A percentile compares a stretch with the other conserved stretches of the same genome.
These are phyloP conservation scores for Zaprionus lineosus DNA, from an alignment of 2,888 invertebrate species.

Conservation along the genomic window DNA sequence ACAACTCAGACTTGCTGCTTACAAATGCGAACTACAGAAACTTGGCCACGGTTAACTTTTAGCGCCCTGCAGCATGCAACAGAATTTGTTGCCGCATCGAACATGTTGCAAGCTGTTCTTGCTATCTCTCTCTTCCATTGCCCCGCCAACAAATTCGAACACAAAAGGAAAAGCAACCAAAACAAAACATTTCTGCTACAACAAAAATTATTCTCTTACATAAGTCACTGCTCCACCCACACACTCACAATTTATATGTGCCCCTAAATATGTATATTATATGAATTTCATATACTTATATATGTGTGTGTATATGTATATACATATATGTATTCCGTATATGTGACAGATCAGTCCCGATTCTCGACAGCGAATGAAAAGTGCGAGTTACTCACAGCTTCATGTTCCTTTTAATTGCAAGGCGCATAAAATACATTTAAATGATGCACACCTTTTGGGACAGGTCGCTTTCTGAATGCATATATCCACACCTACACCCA, in stretches of 20 bases:
- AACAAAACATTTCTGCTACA: slow-evolving; percentile 22
- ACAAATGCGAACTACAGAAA: slow-evolving; percentile 50
- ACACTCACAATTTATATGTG: slow-evolving; percentile 30
- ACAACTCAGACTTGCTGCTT: slow-evolving; percentile 52
- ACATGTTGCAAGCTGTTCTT: slow-evolving; percentile 60
- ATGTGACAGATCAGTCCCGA: slow-evolving; percentile 43
- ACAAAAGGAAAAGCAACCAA: slow-evolving; percentile 13
- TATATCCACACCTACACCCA: no score
- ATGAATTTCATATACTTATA: neutral
- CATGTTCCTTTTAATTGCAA: slow-evolving; percentile 61
- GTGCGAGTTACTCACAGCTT: slow-evolving; percentile 33
- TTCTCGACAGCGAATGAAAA: slow-evolving; percentile 63
- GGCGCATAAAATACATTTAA: slow-evolving; percentile 39
- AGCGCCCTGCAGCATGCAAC: slow-evolving; percentile 55
- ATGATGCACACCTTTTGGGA: slow-evolving; percentile 37
- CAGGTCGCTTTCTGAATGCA: slow-evolving; percentile 9
- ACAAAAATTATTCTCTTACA: slow-evolving; percentile 70
- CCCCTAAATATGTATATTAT: slow-evolving; percentile 8
- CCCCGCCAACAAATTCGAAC: slow-evolving; percentile 41
- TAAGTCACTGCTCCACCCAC: slow-evolving; percentile 75
- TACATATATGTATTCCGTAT: slow-evolving; percentile 11
- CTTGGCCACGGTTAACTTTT: slow-evolving; percentile 55
- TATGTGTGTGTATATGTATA: slow-evolving; percentile 12
- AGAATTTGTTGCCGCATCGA: slow-evolving; percentile 44
- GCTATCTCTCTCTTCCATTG: slow-evolving; percentile 54